phyloP scores from a whole-genome alignment of 2,113 vertebrate genomes.

The Lynx canadensis region DNA sequence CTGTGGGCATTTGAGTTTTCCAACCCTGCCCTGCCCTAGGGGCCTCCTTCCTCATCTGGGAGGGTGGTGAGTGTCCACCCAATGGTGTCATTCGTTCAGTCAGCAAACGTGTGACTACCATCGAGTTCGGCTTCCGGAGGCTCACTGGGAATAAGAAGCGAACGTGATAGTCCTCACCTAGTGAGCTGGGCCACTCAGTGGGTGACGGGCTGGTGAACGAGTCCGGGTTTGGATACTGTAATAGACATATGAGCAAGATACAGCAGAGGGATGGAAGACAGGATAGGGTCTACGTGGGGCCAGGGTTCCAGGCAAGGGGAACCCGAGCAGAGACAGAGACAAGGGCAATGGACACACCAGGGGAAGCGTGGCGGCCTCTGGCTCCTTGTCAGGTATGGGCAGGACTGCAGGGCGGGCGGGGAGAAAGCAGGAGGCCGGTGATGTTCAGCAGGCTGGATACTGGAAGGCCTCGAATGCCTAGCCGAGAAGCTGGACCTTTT shows the following conservation, averaged over 20 bases:
- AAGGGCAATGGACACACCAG: fast-evolving
- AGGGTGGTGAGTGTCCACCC: too few relatives aligned
- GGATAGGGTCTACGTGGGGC: too few relatives aligned
- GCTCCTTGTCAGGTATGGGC: background rate
- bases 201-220: fast-evolving
- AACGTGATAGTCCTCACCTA: fast-evolving
- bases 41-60: background rate
- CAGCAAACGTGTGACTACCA: background rate
- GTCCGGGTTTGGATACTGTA: too few relatives aligned
- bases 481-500: background rate
- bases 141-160: background rate
- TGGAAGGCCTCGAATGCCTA: background rate
- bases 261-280: too few relatives aligned
- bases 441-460: too few relatives aligned
- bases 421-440: fast-evolving
- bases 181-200: too few relatives aligned
- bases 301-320: too few relatives aligned
- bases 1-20: background rate
- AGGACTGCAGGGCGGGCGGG: background rate
- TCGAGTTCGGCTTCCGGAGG: background rate
- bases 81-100: background rate
- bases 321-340: background rate
- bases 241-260: background rate
- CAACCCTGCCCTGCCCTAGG: background rate
- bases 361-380: fast-evolving